Conservation (phyloP, 2,797 vertebrate species). For the Percopsis omiscomaycus region DNA sequence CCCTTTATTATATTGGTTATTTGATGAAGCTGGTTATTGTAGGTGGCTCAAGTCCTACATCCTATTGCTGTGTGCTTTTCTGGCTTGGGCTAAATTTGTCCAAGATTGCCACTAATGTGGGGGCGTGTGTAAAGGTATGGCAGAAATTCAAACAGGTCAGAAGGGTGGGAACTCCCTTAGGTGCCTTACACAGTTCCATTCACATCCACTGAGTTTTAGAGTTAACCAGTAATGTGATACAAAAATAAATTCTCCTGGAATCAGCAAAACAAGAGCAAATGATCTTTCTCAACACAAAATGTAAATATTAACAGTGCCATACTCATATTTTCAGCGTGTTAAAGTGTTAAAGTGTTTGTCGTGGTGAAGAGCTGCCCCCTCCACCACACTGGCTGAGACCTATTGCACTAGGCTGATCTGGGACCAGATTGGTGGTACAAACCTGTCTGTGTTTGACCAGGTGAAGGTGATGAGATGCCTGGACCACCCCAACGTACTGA, state of each 20-base stretch:
- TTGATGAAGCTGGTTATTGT: constrained; percentile 21
- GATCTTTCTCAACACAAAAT: too few relatives aligned
- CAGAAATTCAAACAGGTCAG: background rate
- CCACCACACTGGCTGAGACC: background rate
- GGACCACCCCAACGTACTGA: constrained; percentile 95
- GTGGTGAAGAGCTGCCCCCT: too few relatives aligned
- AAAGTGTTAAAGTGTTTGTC: too few relatives aligned
- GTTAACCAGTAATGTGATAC: background rate
- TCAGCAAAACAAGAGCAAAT: background rate
- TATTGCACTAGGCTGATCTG: background rate
- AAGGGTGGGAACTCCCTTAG: background rate
- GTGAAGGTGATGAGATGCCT: constrained; percentile 98
- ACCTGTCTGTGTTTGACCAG: constrained; percentile 62
- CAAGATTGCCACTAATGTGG: background rate
- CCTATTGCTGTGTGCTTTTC: constrained; percentile 8
- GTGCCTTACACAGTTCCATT: too few relatives aligned
- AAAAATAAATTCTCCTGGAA: background rate
- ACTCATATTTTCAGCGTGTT: too few relatives aligned
- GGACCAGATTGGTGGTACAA: constrained; percentile 3
- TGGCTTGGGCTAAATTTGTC: constrained; percentile 10
- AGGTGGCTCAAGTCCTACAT: constrained; percentile 33
- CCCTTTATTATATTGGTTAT: constrained; percentile 17
- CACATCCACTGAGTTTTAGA: too few relatives aligned
- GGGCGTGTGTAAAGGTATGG: background rate
- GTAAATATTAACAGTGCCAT: too few relatives aligned